phyloP scores from a whole-genome alignment of 2,113 vertebrate species.

The Mellivora capensis region DNA sequence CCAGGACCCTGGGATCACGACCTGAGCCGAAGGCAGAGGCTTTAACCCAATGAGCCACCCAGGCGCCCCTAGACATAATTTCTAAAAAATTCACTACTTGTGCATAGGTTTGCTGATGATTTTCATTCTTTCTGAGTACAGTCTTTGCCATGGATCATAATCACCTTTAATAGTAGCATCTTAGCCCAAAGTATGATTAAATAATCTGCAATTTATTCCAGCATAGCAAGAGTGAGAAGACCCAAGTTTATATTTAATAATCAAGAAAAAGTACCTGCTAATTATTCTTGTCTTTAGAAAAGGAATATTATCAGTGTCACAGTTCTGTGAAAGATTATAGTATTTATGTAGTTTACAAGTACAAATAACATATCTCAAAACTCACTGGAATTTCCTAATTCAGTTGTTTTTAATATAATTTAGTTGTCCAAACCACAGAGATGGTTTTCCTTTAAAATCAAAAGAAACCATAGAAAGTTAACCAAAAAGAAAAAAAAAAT shows the following conservation, averaged over 20 bases:
- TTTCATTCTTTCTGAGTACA: background rate
- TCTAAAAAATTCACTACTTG: background rate
- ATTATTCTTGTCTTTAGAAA: constrained; percentile 22
- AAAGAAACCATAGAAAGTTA: background rate
- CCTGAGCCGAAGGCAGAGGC: too few species aligned
- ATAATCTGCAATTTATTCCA: background rate
- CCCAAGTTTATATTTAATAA: background rate
- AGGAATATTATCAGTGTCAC: background rate
- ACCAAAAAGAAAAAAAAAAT: background rate
- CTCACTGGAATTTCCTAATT: background rate
- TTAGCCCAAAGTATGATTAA: background rate
- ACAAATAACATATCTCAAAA: background rate
- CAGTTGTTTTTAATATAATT: background rate
- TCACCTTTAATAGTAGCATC: background rate
- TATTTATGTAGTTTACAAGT: background rate
- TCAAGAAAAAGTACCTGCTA: background rate
- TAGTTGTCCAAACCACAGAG: background rate
- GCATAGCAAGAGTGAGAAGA: background rate
- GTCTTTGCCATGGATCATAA: background rate
- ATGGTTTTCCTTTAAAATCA: constrained; percentile 27
- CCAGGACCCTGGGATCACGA: too few species aligned
- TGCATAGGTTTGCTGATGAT: background rate
- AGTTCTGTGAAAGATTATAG: background rate
- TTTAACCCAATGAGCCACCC: too few species aligned
- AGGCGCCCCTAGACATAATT: background rate